phyloP scores from a whole-genome alignment of 1,140 invertebrate species.

The Meloidogyne floridensis region DNA sequence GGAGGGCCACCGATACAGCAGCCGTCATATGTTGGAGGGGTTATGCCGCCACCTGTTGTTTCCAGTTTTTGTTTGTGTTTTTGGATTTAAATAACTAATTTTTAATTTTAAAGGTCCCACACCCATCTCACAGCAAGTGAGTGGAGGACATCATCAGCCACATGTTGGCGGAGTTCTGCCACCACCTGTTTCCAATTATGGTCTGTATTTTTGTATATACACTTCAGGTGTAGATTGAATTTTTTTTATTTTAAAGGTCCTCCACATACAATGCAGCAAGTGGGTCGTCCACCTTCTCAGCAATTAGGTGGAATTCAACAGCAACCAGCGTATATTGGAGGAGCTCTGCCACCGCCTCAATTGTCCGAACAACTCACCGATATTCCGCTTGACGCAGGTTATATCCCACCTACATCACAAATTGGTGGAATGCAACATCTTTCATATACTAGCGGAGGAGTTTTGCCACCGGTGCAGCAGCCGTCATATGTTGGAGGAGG shows the following conservation, averaged over 20 bases:
- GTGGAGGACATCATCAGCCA: not conserved
- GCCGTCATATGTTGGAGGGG: not conserved
- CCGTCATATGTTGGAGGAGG: not conserved
- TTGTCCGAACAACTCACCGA: too few species aligned
- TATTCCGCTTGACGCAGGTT: too few species aligned
- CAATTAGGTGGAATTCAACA: not conserved
- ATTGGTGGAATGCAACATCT: too few species aligned
- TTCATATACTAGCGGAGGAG: too few species aligned
- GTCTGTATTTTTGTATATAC: not conserved
- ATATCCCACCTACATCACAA: too few species aligned
- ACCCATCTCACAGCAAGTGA: not conserved
- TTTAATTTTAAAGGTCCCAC: not conserved
- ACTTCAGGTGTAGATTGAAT: not conserved
- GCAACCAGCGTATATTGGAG: not conserved
- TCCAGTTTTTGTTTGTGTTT: not conserved
- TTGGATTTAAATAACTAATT: not conserved
- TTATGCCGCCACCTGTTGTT: not conserved
- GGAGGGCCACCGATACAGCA: not conserved
- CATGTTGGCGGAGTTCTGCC: not conserved
- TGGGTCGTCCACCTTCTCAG: not conserved
- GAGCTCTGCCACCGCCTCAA: too few species aligned
- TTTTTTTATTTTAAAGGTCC: not conserved
- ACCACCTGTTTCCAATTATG: not conserved
- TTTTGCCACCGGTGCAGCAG: not conserved
- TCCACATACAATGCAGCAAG: not conserved